Evolutionary conservation across 2,113 vertebrate species (phyloP).

Genomic region (Calypte anna): DNA sequence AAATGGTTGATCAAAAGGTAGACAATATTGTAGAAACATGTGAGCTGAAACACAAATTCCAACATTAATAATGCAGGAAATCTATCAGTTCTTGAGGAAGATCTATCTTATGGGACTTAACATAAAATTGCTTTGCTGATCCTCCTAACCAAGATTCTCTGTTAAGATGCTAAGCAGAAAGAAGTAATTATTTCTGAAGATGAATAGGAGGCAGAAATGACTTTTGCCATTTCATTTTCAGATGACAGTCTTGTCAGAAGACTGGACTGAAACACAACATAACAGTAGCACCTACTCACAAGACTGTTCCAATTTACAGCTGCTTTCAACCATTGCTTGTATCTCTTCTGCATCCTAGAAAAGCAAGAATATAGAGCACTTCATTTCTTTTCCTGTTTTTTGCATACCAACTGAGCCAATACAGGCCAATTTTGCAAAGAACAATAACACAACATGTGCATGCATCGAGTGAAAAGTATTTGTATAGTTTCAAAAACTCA

Average conservation of each 20-base stretch:
- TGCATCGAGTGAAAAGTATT: accelerated
- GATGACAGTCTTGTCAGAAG: not conserved
- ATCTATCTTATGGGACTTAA: not conserved
- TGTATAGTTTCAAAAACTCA: not conserved
- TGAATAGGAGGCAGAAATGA: not conserved
- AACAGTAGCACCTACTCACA: not conserved
- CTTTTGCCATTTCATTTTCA: not conserved
- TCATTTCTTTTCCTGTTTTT: not conserved
- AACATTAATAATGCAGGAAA: not conserved
- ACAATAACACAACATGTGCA: not conserved
- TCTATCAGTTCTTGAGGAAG: not conserved
- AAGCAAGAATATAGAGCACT: not conserved
- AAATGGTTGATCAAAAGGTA: not conserved
- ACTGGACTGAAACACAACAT: not conserved
- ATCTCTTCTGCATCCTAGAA: not conserved
- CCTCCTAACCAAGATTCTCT: not conserved
- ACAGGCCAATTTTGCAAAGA: not conserved
- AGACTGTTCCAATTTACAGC: not conserved
- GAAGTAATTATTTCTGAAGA: not conserved
- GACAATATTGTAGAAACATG: not conserved
- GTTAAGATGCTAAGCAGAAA: not conserved
- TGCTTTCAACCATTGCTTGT: not conserved
- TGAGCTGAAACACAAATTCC: not conserved
- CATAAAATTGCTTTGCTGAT: not conserved
- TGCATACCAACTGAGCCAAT: not conserved